Base-by-base conservation (phyloP, 35 echinoderm and acorn worm genomes). In the Nesometra sesokonis region DNA sequence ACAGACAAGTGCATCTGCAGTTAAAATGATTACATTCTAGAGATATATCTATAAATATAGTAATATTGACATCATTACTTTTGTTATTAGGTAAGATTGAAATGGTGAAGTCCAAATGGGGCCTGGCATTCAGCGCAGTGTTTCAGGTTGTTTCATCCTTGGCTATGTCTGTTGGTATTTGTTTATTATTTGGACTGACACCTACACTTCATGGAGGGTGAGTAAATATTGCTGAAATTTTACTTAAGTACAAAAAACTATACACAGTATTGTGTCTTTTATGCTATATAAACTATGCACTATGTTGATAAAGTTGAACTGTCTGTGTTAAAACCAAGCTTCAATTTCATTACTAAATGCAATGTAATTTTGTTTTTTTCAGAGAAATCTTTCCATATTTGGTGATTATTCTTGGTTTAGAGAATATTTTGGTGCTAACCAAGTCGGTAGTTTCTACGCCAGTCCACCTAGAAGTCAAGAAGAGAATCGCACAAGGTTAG, bases 61-160 rank as follows among this genome's bases (percentile, higher is more conserved):
- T n/a, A n/a, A n/a, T n/a, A 30, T 89, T 15, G 19, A 38, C 35
- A 32, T 17, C 36, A 77, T 90, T 38, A 23, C 21, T 77, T 80
- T 77, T 30, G 77, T 27, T 78, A 77, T 23, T 85, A 99, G 96
- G 91, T 88, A 93, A 88, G 35, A 94, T 99, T 86, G 85, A 94
- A 43, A 99, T 99, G 96, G 96, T 99, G 77, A 92, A 99, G 67
- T 99, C 96, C 17, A 99, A 94, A 81, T 94, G 93, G 92, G 96
- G 92, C 0, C 37, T 99, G 30, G 96, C 96, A 17, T 86, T 99
- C 32, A 90, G 88, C 87, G 87, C 92, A 57, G 87, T 88, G 17
- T 85, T 92, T 11, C 82, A 94, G 88, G 85, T 94, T 29, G 85
- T 91, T 5, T 32, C 91, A 31, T 99, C 96, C 29, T 88, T 90